These are phyloP conservation scores for Ischnura elegans DNA, from an alignment of 2,888 invertebrate genomes.

Conservation along the genomic window DNA sequence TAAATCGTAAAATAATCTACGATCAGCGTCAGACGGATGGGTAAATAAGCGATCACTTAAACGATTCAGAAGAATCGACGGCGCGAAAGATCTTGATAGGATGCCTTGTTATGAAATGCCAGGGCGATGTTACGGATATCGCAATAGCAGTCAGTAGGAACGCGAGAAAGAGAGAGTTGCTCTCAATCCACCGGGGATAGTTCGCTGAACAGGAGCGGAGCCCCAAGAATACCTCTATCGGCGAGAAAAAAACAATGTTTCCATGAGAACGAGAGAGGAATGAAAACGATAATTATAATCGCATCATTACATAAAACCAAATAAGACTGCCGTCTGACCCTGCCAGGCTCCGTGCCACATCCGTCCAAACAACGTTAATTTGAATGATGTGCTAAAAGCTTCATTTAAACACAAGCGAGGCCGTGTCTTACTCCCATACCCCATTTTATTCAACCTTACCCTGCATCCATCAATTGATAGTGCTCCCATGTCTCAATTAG, in stretches of 20 bases:
- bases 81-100: conserved; percentile 32
- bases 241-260: neutral
- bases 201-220: conserved; percentile 36
- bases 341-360: neutral
- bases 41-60: conserved; percentile 27
- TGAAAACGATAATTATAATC: neutral
- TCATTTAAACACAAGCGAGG: neutral
- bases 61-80: conserved; percentile 26
- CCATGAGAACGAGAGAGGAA: neutral
- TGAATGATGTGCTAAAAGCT: neutral
- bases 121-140: conserved; percentile 60
- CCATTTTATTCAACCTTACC: neutral
- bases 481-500: neutral
- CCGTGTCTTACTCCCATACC: neutral
- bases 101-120: conserved; percentile 44
- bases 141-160: conserved; percentile 26
- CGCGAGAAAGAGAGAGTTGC: conserved; percentile 59
- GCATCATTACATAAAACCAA: neutral
- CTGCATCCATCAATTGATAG: neutral
- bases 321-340: neutral
- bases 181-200: conserved; percentile 21
- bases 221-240: neutral
- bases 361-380: neutral
- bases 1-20: neutral
- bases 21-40: neutral